These are phyloP conservation scores for Rugalucina vietnamica DNA, from an alignment of 2,888 invertebrate genomes.

Conservation along the genomic window DNA sequence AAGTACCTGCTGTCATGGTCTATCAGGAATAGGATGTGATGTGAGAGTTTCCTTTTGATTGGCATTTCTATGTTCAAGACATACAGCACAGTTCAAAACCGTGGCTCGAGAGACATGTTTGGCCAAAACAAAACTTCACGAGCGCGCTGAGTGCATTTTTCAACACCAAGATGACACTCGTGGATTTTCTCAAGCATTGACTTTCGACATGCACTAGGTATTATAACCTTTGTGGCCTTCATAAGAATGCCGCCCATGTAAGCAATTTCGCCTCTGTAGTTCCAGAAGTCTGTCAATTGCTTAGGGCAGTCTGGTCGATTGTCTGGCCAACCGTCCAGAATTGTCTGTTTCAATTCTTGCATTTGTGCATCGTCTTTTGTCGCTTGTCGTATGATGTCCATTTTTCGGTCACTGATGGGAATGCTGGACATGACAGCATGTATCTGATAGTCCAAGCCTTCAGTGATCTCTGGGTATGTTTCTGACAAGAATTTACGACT, in stretches of 20 bases:
- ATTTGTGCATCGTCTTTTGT: slow-evolving; percentile 28
- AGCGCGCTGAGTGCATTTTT: slow-evolving; percentile 40
- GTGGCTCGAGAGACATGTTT: slow-evolving; percentile 20
- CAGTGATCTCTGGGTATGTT: too few relatives aligned
- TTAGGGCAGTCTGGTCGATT: slow-evolving; percentile 29
- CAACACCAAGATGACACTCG: slow-evolving; percentile 32
- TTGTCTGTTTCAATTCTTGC: slow-evolving; percentile 15
- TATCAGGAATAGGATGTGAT: slow-evolving; percentile 35
- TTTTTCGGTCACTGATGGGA: slow-evolving; percentile 31
- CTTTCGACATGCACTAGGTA: slow-evolving; percentile 26
- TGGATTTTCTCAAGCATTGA: slow-evolving; percentile 39
- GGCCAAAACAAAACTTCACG: slow-evolving; percentile 47
- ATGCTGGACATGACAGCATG: too few relatives aligned
- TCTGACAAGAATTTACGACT: slow-evolving; percentile 38
- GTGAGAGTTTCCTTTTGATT: slow-evolving; percentile 48
- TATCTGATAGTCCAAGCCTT: too few relatives aligned
- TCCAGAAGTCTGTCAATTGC: slow-evolving; percentile 31
- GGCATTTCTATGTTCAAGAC: slow-evolving; percentile 43
- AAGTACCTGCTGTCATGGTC: slow-evolving; percentile 49
- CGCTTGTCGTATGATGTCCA: slow-evolving; percentile 1
- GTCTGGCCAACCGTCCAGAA: slow-evolving; percentile 53
- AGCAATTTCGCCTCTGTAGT: slow-evolving; percentile 44
- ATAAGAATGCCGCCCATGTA: slow-evolving; percentile 39
- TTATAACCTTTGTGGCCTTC: slow-evolving; percentile 43
- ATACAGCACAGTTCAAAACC: slow-evolving; percentile 34